Base-by-base conservation (phyloP, 2,797 vertebrate species). In the Sternarchorhynchus goeldii region DNA sequence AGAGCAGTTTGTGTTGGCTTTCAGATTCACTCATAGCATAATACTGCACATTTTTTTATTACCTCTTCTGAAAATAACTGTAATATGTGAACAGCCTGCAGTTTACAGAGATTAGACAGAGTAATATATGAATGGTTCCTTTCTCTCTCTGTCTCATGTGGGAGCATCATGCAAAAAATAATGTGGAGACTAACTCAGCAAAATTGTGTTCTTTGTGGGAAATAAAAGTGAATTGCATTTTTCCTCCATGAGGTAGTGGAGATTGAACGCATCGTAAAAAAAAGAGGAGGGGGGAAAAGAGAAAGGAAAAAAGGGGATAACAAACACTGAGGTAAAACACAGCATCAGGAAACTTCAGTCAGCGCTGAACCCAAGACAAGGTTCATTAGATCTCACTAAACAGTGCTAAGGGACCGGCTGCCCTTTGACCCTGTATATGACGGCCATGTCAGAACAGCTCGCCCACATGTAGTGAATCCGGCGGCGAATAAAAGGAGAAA, bases 221-320 rank as follows among this genome's bases (percentile, higher is more conserved):
- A 89, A 82, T 82, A 74, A 89, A 89, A 85, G 57, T 80, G 17
- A 83, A 82, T 87, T 85, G 85, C 89, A 92, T 93, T 90, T 92
- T 93, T 92, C 87, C 84, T 81, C 86, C 8, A 57, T 94, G 91
- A 93, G 87, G 90, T 92, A 92, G 86, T 91, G 87, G 90, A 91
- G 88, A 87, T 85, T 34, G 85, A 87, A 88, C 80, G 83, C 71
- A 81, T 85, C 85, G 84, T 89, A 75, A 90, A 90, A 89, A 4
- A 73, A 50, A 67, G 55, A 60, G 77, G 62, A 57, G 59, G 32
- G 36, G 12, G 53, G 39, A 32, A 25, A 25, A 25, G 41, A 70
- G 57, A 69, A 6, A 55, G 59, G 67, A 41, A 55, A 55, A 69
- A 58, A 25, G 36, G 59, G 17, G 39, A 60, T 41, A 71, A 62